Evolutionary conservation across 2,888 invertebrate species (phyloP).

Genomic region (Lithophane ornitopus): DNA sequence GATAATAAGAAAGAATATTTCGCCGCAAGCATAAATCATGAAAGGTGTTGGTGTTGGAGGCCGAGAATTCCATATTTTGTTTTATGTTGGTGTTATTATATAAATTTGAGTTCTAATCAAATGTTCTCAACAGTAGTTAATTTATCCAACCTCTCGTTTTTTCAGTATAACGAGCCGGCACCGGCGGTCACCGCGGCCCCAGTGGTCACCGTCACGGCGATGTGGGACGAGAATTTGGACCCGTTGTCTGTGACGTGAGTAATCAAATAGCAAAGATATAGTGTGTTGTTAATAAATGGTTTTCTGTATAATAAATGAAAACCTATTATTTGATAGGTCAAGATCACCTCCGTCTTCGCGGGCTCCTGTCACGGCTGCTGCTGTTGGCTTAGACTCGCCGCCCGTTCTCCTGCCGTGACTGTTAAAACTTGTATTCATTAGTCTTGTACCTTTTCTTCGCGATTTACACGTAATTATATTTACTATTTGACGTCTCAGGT

Average conservation of each 20-base stretch:
- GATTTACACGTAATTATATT: not conserved
- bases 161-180: too few species aligned
- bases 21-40: too few species aligned
- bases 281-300: not conserved
- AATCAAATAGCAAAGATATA: not conserved
- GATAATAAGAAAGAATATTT: too few species aligned
- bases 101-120: not conserved
- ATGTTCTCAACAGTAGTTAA: not conserved
- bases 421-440: not conserved
- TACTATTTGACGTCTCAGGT: not conserved
- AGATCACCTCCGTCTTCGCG: not conserved
- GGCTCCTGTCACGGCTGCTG: not conserved
- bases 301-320: not conserved
- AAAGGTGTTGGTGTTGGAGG: too few species aligned
- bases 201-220: not conserved
- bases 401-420: not conserved
- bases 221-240: not conserved
- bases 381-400: not conserved
- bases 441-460: not conserved
- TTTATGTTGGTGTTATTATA: not conserved
- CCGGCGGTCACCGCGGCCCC: not conserved
- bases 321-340: not conserved
- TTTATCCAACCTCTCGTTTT: not conserved
- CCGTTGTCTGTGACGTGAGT: not conserved
- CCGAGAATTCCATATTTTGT: not conserved